A percentile compares a stretch with the other conserved stretches of the same genome.
These are phyloP conservation scores for Syngnathus rostellatus DNA, from an alignment of 2,797 vertebrate genomes.

Conservation along the genomic window DNA sequence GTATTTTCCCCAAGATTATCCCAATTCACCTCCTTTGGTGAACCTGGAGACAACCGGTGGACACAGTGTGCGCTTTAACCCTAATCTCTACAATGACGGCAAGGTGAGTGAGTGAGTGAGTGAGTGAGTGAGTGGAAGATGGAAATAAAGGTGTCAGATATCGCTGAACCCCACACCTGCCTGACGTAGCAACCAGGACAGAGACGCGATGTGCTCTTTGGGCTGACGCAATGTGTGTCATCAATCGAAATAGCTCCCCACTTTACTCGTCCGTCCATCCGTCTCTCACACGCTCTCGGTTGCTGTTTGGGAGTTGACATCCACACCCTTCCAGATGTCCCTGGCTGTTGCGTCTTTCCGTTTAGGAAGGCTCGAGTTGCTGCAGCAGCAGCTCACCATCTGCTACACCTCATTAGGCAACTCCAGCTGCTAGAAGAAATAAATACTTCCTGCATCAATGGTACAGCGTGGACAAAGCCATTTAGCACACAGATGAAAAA, in stretches of 20 bases:
- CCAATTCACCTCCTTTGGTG: slow-evolving; percentile 95
- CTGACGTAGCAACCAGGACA: not conserved
- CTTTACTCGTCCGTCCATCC: not conserved
- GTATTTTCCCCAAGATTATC: slow-evolving; percentile 98
- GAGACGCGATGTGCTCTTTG: not conserved
- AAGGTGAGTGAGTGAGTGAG: slow-evolving; percentile 79
- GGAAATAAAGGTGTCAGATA: not conserved
- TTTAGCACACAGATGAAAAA: slow-evolving; percentile 2
- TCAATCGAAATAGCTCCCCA: not conserved
- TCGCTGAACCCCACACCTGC: too few relatives aligned
- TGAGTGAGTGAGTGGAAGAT: slow-evolving; percentile 54
- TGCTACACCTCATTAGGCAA: slow-evolving; percentile 39
- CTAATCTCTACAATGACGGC: slow-evolving; percentile 98
- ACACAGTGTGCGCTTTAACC: slow-evolving; percentile 97
- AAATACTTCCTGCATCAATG: slow-evolving; percentile 21
- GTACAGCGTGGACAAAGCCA: slow-evolving; percentile 1
- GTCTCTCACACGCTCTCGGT: not conserved
- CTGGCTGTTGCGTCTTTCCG: slow-evolving; percentile 1
- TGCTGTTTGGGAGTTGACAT: slow-evolving; percentile 11
- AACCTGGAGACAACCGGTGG: slow-evolving; percentile 98
- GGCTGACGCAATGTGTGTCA: not conserved
- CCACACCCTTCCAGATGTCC: not conserved
- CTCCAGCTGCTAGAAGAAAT: slow-evolving; percentile 34
- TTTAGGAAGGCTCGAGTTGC: slow-evolving; percentile 26
- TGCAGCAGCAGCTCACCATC: slow-evolving; percentile 14